A percentile compares a stretch with the other conserved stretches of the same genome.
Evolutionary conservation across 2,888 invertebrate genomes (phyloP).

Genomic region (Allolobophora icterica): DNA sequence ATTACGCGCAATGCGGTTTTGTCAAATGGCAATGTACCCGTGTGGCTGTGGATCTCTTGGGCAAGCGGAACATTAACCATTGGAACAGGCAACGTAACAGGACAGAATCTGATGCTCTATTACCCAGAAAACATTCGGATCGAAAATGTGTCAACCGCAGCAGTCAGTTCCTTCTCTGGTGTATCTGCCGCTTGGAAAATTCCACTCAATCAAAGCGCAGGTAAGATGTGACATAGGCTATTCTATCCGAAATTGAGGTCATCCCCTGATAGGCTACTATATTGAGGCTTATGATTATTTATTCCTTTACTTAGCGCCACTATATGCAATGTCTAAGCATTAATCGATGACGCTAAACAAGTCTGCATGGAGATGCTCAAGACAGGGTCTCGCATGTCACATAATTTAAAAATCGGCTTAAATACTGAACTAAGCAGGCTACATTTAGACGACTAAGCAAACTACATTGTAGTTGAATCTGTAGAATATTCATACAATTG

Average conservation of each 20-base stretch:
- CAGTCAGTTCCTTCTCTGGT: background rate
- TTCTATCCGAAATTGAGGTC: background rate
- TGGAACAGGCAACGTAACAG: background rate
- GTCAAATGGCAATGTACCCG: background rate
- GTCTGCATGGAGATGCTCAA: too few relatives aligned
- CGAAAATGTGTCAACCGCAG: background rate
- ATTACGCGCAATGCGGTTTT: background rate
- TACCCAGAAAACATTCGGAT: background rate
- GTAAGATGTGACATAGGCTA: too few relatives aligned
- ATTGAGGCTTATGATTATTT: too few relatives aligned
- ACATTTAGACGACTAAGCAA: too few relatives aligned
- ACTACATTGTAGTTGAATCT: too few relatives aligned
- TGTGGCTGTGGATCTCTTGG: background rate
- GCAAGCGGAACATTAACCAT: background rate
- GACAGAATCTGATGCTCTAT: background rate
- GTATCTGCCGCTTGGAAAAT: background rate
- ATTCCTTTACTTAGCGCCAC: background rate
- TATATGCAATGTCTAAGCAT: too few relatives aligned
- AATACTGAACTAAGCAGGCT: too few relatives aligned
- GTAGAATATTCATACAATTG: too few relatives aligned
- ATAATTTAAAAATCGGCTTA: too few relatives aligned
- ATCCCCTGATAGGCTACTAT: background rate
- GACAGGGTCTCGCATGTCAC: too few relatives aligned
- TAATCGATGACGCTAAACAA: too few relatives aligned
- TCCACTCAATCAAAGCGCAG: background rate